phyloP scores from a whole-genome alignment of 2,888 invertebrate genomes.

The Melieria crassipennis region DNA sequence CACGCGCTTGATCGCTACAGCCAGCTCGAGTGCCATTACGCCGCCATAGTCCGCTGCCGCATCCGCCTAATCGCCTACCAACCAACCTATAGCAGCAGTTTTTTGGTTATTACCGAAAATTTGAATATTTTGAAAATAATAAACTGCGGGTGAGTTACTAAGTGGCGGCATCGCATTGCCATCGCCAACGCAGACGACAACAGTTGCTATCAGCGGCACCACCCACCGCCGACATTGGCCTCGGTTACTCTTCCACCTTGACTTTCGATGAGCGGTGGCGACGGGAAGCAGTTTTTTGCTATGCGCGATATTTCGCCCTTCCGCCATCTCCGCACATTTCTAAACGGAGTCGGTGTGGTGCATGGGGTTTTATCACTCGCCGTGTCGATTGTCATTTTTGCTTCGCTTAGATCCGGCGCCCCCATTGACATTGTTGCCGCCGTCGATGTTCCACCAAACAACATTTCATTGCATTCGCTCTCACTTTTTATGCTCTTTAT shows the following conservation, averaged over 20 bases:
- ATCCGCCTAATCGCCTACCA: neutral
- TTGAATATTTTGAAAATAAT: slow-evolving; percentile 63
- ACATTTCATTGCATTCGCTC: slow-evolving; percentile 21
- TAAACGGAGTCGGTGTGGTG: neutral
- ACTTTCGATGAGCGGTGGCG: neutral
- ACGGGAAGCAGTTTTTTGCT: neutral
- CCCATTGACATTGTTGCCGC: neutral
- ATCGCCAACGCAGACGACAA: neutral
- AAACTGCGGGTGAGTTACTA: slow-evolving; percentile 63
- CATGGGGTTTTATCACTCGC: neutral
- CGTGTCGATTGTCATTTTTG: slow-evolving; percentile 32
- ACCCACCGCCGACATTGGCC: slow-evolving; percentile 4
- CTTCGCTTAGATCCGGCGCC: slow-evolving; percentile 10
- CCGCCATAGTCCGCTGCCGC: neutral
- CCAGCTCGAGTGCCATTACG: too few species aligned
- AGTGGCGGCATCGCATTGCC: slow-evolving; percentile 46
- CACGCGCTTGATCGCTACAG: too few species aligned
- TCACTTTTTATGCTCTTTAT: slow-evolving; percentile 59
- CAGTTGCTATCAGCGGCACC: neutral
- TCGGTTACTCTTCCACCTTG: neutral
- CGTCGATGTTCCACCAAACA: neutral
- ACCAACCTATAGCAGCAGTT: slow-evolving; percentile 38
- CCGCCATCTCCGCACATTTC: neutral
- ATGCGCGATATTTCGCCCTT: neutral
- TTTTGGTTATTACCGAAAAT: slow-evolving; percentile 60